A percentile compares a stretch with the other conserved stretches of the same genome.
Conservation (phyloP, 2,113 vertebrate genomes). For the Nettapus auritus region DNA sequence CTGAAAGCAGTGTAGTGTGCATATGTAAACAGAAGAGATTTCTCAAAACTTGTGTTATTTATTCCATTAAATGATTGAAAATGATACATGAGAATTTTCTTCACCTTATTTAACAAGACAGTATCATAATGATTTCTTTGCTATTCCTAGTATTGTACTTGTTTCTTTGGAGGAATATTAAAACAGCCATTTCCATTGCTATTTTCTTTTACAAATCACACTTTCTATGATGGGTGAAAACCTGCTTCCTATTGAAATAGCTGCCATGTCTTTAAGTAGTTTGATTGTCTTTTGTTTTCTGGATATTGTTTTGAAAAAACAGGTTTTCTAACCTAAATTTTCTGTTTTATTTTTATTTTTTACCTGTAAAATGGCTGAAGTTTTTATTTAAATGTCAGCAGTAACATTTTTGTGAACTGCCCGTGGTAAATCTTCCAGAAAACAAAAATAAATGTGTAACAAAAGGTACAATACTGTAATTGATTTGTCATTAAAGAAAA, state of each 20-base stretch:
- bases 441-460: background rate
- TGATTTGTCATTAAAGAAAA: background rate
- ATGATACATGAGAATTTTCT: background rate
- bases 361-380: background rate
- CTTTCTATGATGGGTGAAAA: background rate
- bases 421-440: background rate
- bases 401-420: background rate
- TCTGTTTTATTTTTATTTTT: background rate
- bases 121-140: background rate
- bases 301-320: background rate
- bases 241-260: background rate
- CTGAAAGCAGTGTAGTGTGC: background rate
- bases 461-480: background rate
- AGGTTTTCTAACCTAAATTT: background rate
- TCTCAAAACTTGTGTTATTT: background rate
- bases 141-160: background rate
- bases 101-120: background rate
- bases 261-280: background rate
- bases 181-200: background rate
- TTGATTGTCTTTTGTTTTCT: background rate
- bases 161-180: background rate
- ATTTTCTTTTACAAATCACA: background rate
- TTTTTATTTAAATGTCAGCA: background rate
- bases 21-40: background rate
- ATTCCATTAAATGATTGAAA: background rate